Conservation (phyloP, 2,797 vertebrate species). For the Luscinia megarhynchos region DNA sequence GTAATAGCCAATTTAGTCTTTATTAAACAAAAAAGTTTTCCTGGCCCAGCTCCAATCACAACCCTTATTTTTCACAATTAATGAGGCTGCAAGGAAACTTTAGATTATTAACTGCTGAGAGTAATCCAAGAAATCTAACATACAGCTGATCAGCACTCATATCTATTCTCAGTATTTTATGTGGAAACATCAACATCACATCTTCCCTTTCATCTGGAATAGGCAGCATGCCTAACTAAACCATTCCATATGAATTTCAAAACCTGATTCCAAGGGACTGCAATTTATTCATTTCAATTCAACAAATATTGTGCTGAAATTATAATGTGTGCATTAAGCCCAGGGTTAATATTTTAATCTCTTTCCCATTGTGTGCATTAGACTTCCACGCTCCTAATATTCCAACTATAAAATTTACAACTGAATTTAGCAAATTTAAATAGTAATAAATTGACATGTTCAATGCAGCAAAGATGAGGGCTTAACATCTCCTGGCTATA, state of each 20-base stretch:
- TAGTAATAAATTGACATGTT: not conserved
- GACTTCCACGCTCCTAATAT: not conserved
- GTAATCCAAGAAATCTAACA: not conserved
- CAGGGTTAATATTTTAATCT: not conserved
- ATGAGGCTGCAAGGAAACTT: not conserved
- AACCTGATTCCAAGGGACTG: not conserved
- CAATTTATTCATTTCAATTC: not conserved
- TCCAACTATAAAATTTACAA: not conserved
- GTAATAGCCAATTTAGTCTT: not conserved
- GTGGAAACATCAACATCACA: not conserved
- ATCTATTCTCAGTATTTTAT: not conserved
- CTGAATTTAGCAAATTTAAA: not conserved
- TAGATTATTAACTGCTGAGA: not conserved
- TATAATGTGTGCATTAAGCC: not conserved
- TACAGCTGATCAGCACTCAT: not conserved
- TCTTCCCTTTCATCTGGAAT: not conserved
- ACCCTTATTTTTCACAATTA: not conserved
- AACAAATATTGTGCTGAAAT: not conserved
- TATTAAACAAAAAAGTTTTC: not conserved
- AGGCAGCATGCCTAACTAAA: not conserved
- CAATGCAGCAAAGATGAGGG: not conserved
- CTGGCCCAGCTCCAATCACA: not conserved
- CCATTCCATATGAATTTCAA: not conserved
- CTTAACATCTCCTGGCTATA: not conserved
- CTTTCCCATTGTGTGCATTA: not conserved